phyloP scores from a whole-genome alignment of 2,797 vertebrate species.

The Sardinella longiceps region DNA sequence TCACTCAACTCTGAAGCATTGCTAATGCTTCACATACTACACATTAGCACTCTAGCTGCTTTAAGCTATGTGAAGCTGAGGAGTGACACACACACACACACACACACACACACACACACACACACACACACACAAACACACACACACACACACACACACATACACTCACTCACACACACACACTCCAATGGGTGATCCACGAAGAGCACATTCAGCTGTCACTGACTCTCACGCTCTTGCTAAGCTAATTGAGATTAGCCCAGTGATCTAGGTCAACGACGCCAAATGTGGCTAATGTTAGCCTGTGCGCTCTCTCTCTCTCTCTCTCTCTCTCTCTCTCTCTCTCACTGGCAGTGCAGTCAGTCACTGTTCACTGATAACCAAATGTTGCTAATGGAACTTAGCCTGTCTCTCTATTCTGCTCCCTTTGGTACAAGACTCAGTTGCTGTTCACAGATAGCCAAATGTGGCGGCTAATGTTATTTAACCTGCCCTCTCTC shows the following conservation, averaged over 20 bases:
- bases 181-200: neutral
- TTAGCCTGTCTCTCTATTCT: no score
- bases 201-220: neutral
- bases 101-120: no score
- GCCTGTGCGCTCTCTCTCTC: neutral
- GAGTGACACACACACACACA: neutral
- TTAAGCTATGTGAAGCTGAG: neutral
- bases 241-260: slow-evolving; percentile 19
- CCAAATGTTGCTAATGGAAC: no score
- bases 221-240: neutral
- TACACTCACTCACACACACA: neutral
- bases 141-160: neutral
- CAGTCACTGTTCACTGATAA: neutral
- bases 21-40: neutral
- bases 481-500: no score
- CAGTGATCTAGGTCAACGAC: slow-evolving; percentile 7
- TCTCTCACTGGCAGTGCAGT: no score
- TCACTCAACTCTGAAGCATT: neutral
- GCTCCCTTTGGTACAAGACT: no score
- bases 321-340: no score
- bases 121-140: neutral
- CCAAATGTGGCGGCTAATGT: no score
- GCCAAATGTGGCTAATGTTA: slow-evolving; percentile 7
- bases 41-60: no score
- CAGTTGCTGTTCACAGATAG: no score